Evolutionary conservation across 2,888 invertebrate species (phyloP), one percentile per base, ranked within the genome.

Genomic region (Thumatha senex): DNA sequence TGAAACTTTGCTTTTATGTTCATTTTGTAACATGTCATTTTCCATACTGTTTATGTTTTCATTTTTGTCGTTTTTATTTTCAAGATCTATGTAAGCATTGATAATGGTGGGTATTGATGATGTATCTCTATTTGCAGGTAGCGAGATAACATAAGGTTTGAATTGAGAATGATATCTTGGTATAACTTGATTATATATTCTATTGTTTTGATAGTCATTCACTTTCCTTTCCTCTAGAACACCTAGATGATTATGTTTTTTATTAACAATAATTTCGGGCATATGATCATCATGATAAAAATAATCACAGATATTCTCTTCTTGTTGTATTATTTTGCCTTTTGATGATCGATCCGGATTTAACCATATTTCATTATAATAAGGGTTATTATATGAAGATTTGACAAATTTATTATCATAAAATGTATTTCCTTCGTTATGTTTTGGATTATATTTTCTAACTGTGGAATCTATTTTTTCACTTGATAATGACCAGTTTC

Each of bases 401-500:
- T 12, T 10, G 2, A 3, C 3, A 7, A n/a, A 11, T n/a, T 33
- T 0, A 42, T 18, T 33, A 12, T 2, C n/a, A n/a, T n/a, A n/a
- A n/a, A n/a, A n/a, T n/a, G n/a, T n/a, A n/a, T n/a, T n/a, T n/a
- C n/a, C 0, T 1, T 42, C 15, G 0, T n/a, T n/a, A 2, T 18
- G 1, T 15, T 7, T 1, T 1, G 10, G 15, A 11, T 10, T 15
- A 31, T 41, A 2, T 40, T 10, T n/a, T 7, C 15, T 1, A n/a
- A 15, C 10, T 33, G 7, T 7, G 7, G 15, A 2, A 24, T 12
- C 7, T 30, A 43, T 24, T 12, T 42, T 40, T 15, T 51, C 49
- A 39, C 40, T 40, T 1, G 51, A 51, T 0, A 64, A 13, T 0
- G 60, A 31, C 67, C 67, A 64, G 10, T 57, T 42, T 12, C 51